Base-by-base conservation (phyloP, 2,888 invertebrate species). In the Eucriotettix oculatus region DNA sequence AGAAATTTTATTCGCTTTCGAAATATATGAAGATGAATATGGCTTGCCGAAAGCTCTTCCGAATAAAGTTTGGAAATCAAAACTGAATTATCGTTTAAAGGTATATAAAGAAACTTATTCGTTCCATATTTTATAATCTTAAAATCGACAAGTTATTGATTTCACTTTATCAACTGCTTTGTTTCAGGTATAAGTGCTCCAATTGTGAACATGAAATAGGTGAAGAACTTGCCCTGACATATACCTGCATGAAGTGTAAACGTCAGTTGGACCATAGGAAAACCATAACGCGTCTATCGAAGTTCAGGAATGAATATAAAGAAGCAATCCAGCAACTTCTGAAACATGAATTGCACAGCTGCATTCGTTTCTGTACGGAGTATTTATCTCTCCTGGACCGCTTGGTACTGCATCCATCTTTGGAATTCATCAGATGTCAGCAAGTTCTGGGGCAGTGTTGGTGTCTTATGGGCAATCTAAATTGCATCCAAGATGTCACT, bases 401-500 rank as follows among this genome's bases (percentile, higher is more conserved):
- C 7, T 48, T 60, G 10, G 54, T 54, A 10, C 54, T 59, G 41
- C 58, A 56, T 48, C 62, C 62, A 14, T 60, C 58, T 41, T 56
- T 55, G n/a, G 42, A 54, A 11, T 54, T 62, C 17, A 57, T 58
- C 40, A 58, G 44, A 9, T 62, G 59, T 17, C 60, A 58, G 42
- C 62, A 62, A 17, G 56, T 58, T 10, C 53, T 60, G 16, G 52
- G 42, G 11, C 57, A 60, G 14, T 60, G 60, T 52, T 62, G 60
- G 62, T 58, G 54, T 29, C 48, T 62, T 29, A 17, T 59, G 48
- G 60, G 55, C 1, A 62, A 62, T 48, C 42, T 56, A 2, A 48
- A 48, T 48, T 29, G 3, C 29, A 7, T 29, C 2, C 29, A 29
- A 29, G 29, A 29, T 29, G 29, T 29, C 29, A 29, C 29, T 29